These are phyloP conservation scores for Oxyruncus cristatus DNA, from an alignment of 2,113 vertebrate species.

Conservation along the genomic window DNA sequence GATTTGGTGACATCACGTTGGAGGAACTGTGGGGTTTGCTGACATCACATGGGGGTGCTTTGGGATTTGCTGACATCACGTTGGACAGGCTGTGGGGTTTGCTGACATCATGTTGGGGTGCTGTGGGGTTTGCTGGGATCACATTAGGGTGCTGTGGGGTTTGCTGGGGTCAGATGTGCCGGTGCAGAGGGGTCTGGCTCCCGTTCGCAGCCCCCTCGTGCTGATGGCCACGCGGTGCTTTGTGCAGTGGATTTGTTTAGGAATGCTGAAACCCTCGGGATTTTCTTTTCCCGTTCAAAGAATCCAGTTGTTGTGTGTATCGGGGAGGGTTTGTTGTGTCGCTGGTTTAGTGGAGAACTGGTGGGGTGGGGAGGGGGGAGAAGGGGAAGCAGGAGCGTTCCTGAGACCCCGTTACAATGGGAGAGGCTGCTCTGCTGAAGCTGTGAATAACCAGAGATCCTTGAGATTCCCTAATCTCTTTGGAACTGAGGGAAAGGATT, in stretches of 20 bases:
- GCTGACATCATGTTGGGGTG: too few species aligned
- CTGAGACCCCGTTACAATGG: neutral
- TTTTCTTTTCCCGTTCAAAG: neutral
- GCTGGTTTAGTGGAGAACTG: neutral
- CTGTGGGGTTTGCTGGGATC: neutral
- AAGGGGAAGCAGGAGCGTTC: neutral
- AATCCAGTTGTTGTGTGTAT: neutral
- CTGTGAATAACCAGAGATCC: neutral
- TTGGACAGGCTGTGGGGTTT: too few species aligned
- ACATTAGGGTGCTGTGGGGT: neutral
- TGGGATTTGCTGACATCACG: neutral
- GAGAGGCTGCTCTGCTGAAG: neutral
- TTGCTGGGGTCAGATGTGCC: neutral
- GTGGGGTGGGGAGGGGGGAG: neutral
- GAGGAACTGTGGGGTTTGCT: too few species aligned
- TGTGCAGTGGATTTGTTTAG: neutral
- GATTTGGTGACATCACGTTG: too few species aligned
- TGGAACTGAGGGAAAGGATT: neutral
- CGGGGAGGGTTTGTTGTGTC: neutral
- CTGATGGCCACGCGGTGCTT: neutral
- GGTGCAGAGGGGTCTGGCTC: neutral
- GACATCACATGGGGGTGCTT: neutral
- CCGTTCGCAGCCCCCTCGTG: neutral
- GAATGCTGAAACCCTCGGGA: neutral
- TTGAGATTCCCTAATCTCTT: neutral